Evolutionary conservation across 53 echinoderm and acorn worm species (phyloP).

Genomic region (Patiria pectinifera): DNA sequence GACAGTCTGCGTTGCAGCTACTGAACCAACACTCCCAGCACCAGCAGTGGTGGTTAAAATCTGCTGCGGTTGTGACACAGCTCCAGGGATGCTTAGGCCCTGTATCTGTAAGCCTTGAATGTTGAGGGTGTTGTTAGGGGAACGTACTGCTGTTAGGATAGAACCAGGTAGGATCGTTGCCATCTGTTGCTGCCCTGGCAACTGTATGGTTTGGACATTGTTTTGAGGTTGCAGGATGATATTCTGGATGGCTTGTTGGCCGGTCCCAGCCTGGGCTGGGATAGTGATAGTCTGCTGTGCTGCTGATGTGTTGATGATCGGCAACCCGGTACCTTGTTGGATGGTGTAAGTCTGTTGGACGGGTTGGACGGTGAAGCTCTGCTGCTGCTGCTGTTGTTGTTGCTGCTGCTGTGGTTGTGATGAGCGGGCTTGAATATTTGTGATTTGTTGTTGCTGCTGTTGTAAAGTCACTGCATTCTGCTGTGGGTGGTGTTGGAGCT

Average conservation of each 20-base stretch:
- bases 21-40: slow-evolving; percentile 8
- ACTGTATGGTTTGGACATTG: slow-evolving; percentile 42
- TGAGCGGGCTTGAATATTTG: slow-evolving; percentile 53
- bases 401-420: slow-evolving; percentile 40
- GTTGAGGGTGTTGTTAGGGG: slow-evolving; percentile 52
- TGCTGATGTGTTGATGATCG: slow-evolving; percentile 41
- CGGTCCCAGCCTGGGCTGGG: slow-evolving; percentile 50
- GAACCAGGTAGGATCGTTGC: slow-evolving; percentile 56
- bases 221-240: slow-evolving; percentile 58
- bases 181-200: slow-evolving; percentile 59
- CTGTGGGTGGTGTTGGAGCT: slow-evolving; percentile 68
- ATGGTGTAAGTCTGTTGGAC: slow-evolving; percentile 64
- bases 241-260: slow-evolving; percentile 50
- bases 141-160: slow-evolving; percentile 48
- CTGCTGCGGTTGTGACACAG: slow-evolving; percentile 58
- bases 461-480: slow-evolving; percentile 70
- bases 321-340: slow-evolving; percentile 47
- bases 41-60: slow-evolving; percentile 29
- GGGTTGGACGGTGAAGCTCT: slow-evolving; percentile 63
- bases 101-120: slow-evolving; percentile 61
- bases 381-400: slow-evolving; percentile 59
- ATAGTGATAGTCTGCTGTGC: slow-evolving; percentile 52
- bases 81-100: slow-evolving; percentile 44
- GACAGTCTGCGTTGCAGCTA: slow-evolving; percentile 22
- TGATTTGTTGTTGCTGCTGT: slow-evolving; percentile 43